Evolutionary conservation across 2,113 vertebrate species (phyloP).

Genomic region (Myrmophylax atrothorax): DNA sequence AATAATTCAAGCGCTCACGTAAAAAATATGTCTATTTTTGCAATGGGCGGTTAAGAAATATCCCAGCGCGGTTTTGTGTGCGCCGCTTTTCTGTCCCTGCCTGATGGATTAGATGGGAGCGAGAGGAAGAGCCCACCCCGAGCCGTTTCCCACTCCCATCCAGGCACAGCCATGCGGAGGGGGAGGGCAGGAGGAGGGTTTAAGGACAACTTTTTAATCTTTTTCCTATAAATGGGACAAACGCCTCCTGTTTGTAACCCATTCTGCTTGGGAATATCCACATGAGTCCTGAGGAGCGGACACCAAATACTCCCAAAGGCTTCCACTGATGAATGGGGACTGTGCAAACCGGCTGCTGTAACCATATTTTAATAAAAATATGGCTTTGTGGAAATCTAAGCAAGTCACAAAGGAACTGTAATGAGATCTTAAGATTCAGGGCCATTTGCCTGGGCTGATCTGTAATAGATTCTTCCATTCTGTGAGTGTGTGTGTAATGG

Average conservation of each 20-base stretch:
- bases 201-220: background rate
- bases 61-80: background rate
- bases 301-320: background rate
- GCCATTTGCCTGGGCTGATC: background rate
- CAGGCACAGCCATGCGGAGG: background rate
- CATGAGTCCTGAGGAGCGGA: background rate
- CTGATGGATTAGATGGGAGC: background rate
- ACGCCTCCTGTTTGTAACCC: background rate
- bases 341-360: background rate
- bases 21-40: background rate
- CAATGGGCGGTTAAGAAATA: background rate
- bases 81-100: background rate
- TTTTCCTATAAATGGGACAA: background rate
- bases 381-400: background rate
- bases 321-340: background rate
- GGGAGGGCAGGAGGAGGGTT: background rate
- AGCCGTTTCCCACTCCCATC: background rate
- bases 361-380: constrained; percentile 22
- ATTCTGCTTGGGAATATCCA: background rate
- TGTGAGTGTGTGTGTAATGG: background rate
- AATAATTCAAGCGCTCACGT: background rate
- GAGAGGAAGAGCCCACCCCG: background rate
- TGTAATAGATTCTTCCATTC: background rate
- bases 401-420: background rate
- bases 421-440: background rate